A percentile compares a stretch with the other conserved stretches of the same genome.
phyloP scores from a whole-genome alignment of 1,140 invertebrate genomes.

The Macrocentrus cingulum region DNA sequence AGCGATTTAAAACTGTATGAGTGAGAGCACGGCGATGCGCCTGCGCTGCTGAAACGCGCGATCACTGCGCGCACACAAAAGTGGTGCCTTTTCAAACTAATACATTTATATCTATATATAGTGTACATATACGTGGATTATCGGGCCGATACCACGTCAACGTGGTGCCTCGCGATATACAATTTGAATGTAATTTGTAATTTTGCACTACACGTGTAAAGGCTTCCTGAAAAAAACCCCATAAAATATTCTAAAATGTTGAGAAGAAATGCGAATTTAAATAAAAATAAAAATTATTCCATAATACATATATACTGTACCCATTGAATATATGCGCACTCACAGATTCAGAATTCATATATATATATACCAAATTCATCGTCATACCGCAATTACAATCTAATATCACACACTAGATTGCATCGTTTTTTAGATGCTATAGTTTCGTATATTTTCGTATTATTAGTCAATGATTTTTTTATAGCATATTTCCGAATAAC shows the following conservation, averaged over 20 bases:
- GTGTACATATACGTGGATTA: constrained; percentile 21
- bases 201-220: constrained; percentile 19
- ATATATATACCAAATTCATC: too few species aligned
- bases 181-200: too few species aligned
- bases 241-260: too few species aligned
- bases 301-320: too few species aligned
- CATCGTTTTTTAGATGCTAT: constrained; percentile 2
- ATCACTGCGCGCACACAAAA: neutral
- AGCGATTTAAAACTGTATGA: neutral
- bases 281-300: too few species aligned
- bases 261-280: too few species aligned
- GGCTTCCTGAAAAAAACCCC: too few species aligned
- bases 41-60: neutral
- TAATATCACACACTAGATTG: constrained; percentile 9
- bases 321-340: too few species aligned
- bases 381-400: too few species aligned
- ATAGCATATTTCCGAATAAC: constrained; percentile 23
- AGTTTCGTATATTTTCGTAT: constrained; percentile 17
- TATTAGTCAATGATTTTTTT: constrained; percentile 26
- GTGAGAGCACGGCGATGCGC: neutral
- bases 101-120: neutral
- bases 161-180: too few species aligned
- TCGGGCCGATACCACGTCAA: constrained; percentile 18
- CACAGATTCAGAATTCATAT: too few species aligned
- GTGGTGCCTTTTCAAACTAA: neutral